A percentile compares a stretch with the other conserved stretches of the same genome.
phyloP scores from a whole-genome alignment of 2,797 vertebrate genomes.

The Mallotus villosus region DNA sequence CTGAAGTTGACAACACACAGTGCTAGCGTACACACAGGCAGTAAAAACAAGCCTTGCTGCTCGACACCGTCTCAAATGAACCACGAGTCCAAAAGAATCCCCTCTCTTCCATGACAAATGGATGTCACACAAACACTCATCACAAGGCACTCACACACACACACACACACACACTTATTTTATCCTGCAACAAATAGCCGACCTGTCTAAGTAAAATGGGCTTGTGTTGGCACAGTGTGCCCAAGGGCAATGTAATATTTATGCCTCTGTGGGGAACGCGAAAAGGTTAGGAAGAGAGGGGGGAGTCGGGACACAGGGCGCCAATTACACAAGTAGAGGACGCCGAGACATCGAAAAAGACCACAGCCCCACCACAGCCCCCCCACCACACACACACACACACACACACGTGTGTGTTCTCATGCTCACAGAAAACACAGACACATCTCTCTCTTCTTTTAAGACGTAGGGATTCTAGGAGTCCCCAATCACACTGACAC shows the following conservation, averaged over 20 bases:
- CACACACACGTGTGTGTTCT: not conserved
- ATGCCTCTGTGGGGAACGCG: constrained; percentile 18
- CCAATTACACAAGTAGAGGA: not conserved
- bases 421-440: no score
- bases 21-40: no score
- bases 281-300: not conserved
- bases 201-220: constrained; percentile 19
- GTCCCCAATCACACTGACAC: no score
- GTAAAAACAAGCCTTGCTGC: no score
- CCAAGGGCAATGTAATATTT: constrained; percentile 33
- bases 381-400: not conserved
- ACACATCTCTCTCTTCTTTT: no score
- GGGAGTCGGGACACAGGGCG: no score
- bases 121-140: constrained; percentile 3
- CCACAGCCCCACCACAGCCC: not conserved
- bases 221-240: constrained; percentile 8
- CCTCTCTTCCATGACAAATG: constrained; percentile 14
- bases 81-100: no score
- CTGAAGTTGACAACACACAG: no score
- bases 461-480: no score
- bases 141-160: not conserved
- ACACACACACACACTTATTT: not conserved
- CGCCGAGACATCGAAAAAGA: not conserved
- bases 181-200: not conserved
- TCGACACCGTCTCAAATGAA: constrained; percentile 1